These are phyloP conservation scores for Drosophila mulleri DNA, from an alignment of 2,888 invertebrate genomes.

Conservation along the genomic window DNA sequence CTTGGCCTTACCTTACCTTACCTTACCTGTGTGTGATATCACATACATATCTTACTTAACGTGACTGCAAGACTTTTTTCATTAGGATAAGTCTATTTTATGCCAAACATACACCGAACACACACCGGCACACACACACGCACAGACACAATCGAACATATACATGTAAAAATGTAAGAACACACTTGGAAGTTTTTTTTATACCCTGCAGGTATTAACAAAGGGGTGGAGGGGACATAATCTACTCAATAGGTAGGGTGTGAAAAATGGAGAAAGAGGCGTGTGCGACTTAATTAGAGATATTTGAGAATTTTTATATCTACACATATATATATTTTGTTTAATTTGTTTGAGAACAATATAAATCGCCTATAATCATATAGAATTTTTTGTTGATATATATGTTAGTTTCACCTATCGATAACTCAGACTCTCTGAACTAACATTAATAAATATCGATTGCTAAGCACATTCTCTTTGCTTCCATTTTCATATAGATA, in stretches of 20 bases:
- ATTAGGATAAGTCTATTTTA: conserved; percentile 80
- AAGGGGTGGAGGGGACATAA: neutral
- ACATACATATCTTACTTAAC: conserved; percentile 78
- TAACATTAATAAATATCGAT: neutral
- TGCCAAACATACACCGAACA: conserved; percentile 63
- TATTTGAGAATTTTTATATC: neutral
- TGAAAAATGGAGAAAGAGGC: too few species aligned
- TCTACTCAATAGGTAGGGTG: neutral
- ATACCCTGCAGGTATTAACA: conserved; percentile 1
- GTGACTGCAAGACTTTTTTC: conserved; percentile 78
- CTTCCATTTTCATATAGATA: neutral
- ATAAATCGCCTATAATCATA: too few species aligned
- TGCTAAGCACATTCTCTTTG: neutral
- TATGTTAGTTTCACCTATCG: neutral
- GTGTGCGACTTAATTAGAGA: neutral
- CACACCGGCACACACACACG: conserved; percentile 31
- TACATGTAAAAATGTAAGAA: conserved; percentile 21
- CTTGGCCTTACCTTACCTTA: conserved; percentile 38
- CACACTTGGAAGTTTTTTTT: conserved; percentile 41
- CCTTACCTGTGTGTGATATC: conserved; percentile 57
- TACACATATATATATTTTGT: too few species aligned
- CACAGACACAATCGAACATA: conserved; percentile 33
- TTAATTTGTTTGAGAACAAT: too few species aligned
- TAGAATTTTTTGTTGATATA: too few species aligned
- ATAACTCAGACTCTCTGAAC: neutral